These are phyloP conservation scores for Tapirus indicus DNA, from an alignment of 2,797 vertebrate species.

Conservation along the genomic window DNA sequence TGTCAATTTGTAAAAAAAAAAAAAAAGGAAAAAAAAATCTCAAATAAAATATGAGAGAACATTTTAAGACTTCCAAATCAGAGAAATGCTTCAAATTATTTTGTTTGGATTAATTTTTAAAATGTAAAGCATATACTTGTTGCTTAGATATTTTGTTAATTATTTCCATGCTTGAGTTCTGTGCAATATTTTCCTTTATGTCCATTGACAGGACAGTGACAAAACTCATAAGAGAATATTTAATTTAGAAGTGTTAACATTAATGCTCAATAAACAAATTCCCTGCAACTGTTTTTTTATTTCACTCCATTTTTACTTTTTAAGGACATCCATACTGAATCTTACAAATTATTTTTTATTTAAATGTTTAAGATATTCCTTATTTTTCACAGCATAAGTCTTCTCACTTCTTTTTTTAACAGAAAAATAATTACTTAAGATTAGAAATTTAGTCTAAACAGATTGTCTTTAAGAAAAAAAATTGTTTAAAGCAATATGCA, in stretches of 20 bases:
- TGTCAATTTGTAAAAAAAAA: slow-evolving; percentile 85
- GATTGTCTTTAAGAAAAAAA: slow-evolving; percentile 24
- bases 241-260: slow-evolving; percentile 86
- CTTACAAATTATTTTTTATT: slow-evolving; percentile 81
- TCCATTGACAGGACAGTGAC: slow-evolving; percentile 80
- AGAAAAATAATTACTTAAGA: slow-evolving; percentile 55
- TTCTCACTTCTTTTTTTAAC: slow-evolving; percentile 45
- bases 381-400: slow-evolving; percentile 58
- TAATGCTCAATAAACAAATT: slow-evolving; percentile 88
- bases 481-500: neutral
- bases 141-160: slow-evolving; percentile 84
- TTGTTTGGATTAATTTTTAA: slow-evolving; percentile 85
- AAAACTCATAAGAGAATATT: slow-evolving; percentile 82
- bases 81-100: slow-evolving; percentile 85
- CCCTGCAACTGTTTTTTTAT: slow-evolving; percentile 74
- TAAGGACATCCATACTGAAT: slow-evolving; percentile 75
- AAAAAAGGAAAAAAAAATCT: slow-evolving; percentile 53
- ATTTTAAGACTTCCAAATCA: slow-evolving; percentile 82
- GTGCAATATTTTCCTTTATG: slow-evolving; percentile 86
- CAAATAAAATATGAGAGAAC: slow-evolving; percentile 75
- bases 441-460: slow-evolving; percentile 53
- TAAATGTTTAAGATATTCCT: slow-evolving; percentile 61
- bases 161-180: slow-evolving; percentile 85
- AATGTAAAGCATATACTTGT: slow-evolving; percentile 84
- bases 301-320: slow-evolving; percentile 83